Base-by-base conservation (phyloP, 2,888 invertebrate genomes). In the Drosophila anceps region DNA sequence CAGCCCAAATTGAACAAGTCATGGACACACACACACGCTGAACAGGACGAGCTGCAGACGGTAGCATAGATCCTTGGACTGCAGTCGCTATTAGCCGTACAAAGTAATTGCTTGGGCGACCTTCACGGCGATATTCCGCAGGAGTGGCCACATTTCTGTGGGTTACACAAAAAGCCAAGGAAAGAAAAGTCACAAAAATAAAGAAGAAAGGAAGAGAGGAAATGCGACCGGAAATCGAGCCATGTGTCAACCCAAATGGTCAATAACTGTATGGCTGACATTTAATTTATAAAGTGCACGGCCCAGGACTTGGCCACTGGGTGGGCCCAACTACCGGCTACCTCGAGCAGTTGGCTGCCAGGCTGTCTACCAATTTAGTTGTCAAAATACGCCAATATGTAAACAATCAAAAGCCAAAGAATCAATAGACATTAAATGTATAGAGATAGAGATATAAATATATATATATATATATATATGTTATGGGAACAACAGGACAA, bases 371-470 rank as follows among this genome's bases (percentile, higher is more conserved):
- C 85, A 79, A 88, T 88, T 81, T 86, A 90, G 88, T 84, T 88
- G 90, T 90, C 88, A 88, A 86, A 88, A 90, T 84, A 88, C 76
- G 80, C 69, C 72, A 76, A 82, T 79, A 84, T 69, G 81, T 81
- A 84, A 82, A 89, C 82, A 87, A 80, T 76, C 70, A 68, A 51
- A 60, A 41, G 65, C 61, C 54, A 48, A 62, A 79, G 29, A 81
- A 76, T 80, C 71, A 70, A 81, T 71, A 72, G 81, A 62, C 59
- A 73, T 69, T 70, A 75, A 72, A 60, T 75, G 29, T 48, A 39
- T 35, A 35, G 13, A 35, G 13, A 35, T 13, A 12, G 35, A 35
- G 35, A 35, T 2, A 39, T 13, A 35, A 4, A 35, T 13, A 35
- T 18, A 24, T 7, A 15, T 29, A 48, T 13, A 15, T 43, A 62